Evolutionary conservation across 2,797 vertebrate species (phyloP), one percentile per base, ranked within the genome.

Genomic region (Anguilla pacifica): DNA sequence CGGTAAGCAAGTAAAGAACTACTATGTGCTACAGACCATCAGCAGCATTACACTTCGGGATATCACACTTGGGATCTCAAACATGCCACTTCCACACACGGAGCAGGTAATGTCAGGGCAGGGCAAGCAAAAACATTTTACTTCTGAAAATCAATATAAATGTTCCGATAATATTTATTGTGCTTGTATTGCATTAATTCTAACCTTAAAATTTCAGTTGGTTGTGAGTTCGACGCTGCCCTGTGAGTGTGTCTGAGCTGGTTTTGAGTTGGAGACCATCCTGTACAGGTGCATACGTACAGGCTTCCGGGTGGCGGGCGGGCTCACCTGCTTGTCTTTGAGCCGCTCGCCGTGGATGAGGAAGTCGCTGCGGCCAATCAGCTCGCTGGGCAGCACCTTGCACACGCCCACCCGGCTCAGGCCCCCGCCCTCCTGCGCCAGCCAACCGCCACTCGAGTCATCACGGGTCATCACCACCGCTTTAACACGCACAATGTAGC

Each of bases 381-480:
- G 92, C 89, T 98, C 93, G 0, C 94, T 93, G 83, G 97, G 96
- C 87, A 96, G 95, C 95, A 98, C 95, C 94, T 98, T 97, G 95
- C 97, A 98, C 93, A 99, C 98, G 74, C 98, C 98, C 91, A 99
- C 98, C 90, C 97, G 96, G 95, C 98, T 99, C 95, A 99, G 97
- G 91, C 97, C 97, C 39, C 98, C 97, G 91, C 97, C 98, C 94
- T 99, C 98, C 95, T 98, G 98, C 13, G 98, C 97, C 96, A 99
- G 93, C 98, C 98, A 99, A 93, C 98, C 98, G 86, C 98, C 98
- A 83, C 97, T 99, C 90, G 98, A 98, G 93, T 99, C 98, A 94
- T 99, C 98, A 95, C 98, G 95, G 95, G 97, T 98, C 98, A 99
- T 99, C 95, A 99, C 98, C 97, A 99, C 97, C 88, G 98, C 98